Evolutionary conservation across 2,797 vertebrate genomes (phyloP).

Genomic region (Muraenolepis orangiensis): DNA sequence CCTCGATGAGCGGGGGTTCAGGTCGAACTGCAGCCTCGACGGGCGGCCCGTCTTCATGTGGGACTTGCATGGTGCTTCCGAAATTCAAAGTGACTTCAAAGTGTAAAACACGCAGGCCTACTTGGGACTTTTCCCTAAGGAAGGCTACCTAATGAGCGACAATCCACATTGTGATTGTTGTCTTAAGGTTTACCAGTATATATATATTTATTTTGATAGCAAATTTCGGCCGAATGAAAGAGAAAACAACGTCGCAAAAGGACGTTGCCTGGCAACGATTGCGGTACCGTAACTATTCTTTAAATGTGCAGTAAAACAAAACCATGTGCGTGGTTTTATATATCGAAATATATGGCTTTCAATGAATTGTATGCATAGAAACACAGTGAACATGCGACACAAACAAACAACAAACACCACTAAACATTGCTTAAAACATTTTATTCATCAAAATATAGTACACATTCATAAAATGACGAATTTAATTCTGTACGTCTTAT

Average conservation of each 20-base stretch:
- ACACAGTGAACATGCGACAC: neutral
- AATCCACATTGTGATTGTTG: too few relatives aligned
- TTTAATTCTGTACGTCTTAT: neutral
- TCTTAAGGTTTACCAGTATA: too few relatives aligned
- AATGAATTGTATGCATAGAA: neutral
- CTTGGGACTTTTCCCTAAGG: too few relatives aligned
- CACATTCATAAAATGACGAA: neutral
- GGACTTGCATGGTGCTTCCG: constrained; percentile 18
- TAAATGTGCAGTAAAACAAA: neutral
- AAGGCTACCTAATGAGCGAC: too few relatives aligned
- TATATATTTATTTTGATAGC: too few relatives aligned
- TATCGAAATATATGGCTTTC: neutral
- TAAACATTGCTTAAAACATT: neutral
- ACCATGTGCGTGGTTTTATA: neutral
- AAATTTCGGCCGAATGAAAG: neutral
- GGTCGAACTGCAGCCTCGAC: neutral
- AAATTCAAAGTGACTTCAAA: neutral
- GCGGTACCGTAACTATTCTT: neutral
- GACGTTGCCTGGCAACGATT: neutral
- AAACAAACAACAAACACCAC: too few relatives aligned
- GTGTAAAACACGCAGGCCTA: neutral
- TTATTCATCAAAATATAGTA: neutral
- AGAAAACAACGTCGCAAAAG: neutral
- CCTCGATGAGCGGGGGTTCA: constrained; percentile 21
- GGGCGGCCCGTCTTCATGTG: constrained; percentile 8